phyloP scores from a whole-genome alignment of 2,797 vertebrate species.

The Microhierax caerulescens region DNA sequence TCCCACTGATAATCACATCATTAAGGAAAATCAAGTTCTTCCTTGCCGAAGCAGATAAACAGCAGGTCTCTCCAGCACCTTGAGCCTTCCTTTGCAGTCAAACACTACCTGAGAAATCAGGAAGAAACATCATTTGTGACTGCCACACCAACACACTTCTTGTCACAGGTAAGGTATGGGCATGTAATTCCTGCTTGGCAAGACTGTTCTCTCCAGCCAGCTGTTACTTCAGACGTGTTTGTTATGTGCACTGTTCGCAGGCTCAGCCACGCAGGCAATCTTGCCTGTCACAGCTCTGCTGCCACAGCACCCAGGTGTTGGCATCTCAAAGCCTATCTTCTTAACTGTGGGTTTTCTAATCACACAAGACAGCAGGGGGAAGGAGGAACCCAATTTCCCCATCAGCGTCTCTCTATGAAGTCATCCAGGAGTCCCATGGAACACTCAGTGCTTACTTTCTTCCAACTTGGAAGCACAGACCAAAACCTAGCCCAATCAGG shows the following conservation, averaged over 20 bases:
- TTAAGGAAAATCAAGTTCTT: conserved; percentile 3
- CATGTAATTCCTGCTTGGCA: background rate
- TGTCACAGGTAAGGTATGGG: background rate
- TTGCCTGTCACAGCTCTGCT: background rate
- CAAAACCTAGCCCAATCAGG: background rate
- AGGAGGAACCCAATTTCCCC: background rate
- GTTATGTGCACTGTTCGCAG: background rate
- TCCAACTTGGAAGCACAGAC: background rate
- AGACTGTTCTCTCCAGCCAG: background rate
- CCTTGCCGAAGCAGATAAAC: background rate
- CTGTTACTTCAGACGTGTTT: background rate
- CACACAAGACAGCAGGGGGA: background rate
- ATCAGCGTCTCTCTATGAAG: background rate
- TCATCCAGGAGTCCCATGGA: background rate
- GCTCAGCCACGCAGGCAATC: background rate
- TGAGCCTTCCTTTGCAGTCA: background rate
- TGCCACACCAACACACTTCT: background rate
- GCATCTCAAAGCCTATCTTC: background rate
- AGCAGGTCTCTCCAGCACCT: background rate
- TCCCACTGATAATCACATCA: background rate
- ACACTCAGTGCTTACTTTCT: background rate
- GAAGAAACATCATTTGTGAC: background rate
- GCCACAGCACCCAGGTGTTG: background rate
- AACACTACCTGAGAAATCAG: background rate
- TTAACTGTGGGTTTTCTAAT: background rate